Evolutionary conservation across 1,140 invertebrate genomes (phyloP).

Genomic region (Oedothorax gibbosus): DNA sequence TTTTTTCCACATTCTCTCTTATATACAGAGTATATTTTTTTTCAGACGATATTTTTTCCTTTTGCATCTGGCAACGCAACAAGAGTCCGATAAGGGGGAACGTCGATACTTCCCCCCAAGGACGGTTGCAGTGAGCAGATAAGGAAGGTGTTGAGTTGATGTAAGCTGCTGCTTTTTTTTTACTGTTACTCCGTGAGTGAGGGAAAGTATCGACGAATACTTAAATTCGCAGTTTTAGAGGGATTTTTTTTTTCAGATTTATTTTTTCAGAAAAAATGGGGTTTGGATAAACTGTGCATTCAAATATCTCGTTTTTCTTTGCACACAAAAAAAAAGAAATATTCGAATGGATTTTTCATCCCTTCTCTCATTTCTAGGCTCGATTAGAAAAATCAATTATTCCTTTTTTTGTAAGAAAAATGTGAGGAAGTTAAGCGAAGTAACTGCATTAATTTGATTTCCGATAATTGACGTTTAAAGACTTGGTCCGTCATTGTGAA

Average conservation of each 20-base stretch:
- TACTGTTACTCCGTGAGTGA: not conserved
- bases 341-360: no score
- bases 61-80: slow-evolving; percentile 26
- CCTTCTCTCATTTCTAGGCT: no score
- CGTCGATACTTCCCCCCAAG: not conserved
- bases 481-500: no score
- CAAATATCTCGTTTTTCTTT: no score
- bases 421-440: no score
- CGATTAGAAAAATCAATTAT: no score
- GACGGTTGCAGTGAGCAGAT: slow-evolving; percentile 46
- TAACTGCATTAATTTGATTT: no score
- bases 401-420: no score
- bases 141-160: slow-evolving; percentile 53
- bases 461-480: no score
- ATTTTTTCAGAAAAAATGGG: not conserved
- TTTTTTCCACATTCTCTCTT: not conserved
- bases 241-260: not conserved
- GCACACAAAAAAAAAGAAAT: no score
- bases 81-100: slow-evolving; percentile 44
- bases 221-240: not conserved
- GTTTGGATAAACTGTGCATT: not conserved
- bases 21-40: not conserved
- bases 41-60: not conserved
- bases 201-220: slow-evolving; percentile 10
- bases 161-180: not conserved